Base-by-base conservation (phyloP, 2,797 vertebrate species). In the Poecilia gillii region DNA sequence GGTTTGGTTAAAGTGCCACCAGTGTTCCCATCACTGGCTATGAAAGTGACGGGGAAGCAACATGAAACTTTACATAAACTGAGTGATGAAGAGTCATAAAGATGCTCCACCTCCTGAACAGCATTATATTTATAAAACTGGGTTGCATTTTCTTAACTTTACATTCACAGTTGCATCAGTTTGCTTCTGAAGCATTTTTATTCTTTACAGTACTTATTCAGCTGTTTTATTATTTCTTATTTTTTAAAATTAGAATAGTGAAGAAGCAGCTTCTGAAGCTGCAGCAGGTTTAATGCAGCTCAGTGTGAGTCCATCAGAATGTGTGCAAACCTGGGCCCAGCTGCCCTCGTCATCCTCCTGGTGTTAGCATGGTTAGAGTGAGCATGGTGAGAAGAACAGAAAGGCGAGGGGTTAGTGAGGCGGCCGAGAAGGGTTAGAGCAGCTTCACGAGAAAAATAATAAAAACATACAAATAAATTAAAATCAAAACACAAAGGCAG, bases 271-370 rank as follows among this genome's bases (percentile, higher is more conserved):
- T 31, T 6, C 3, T 57, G n/a, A 28, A n/a, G 57, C 53, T n/a
- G 28, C 62, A 31, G 57, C 57, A 62, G 59, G 6, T 62, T 16
- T 62, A 33, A 31, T 8, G 62, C 33, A 39, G 33, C 12, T 64
- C 31, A 8, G 16, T 9, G n/a, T 18, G 18, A 66, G 28, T 1
- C 16, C 2, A 13, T 23, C 3, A 49, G 28, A 47, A 73, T 1
- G 71, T 85, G 89, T 96, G 96, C 98, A 96, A 97, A 99, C 99
- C 99, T 99, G 98, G 93, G 98, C 98, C 99, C 99, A 99, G 98
- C 97, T 98, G 89, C 97, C 97, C 97, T 98, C 97, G 95, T 98
- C 98, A 96, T 98, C 98, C 91, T 99, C 99, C 99, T 99, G 97
- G 91, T 87, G 97, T 97, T 97, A 98, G 76, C 95, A 93, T 93